Percentiles rank a stretch among this genome's conserved stretches.
phyloP scores from a whole-genome alignment of 2,797 vertebrate genomes.

The Pangasius krempfi region DNA sequence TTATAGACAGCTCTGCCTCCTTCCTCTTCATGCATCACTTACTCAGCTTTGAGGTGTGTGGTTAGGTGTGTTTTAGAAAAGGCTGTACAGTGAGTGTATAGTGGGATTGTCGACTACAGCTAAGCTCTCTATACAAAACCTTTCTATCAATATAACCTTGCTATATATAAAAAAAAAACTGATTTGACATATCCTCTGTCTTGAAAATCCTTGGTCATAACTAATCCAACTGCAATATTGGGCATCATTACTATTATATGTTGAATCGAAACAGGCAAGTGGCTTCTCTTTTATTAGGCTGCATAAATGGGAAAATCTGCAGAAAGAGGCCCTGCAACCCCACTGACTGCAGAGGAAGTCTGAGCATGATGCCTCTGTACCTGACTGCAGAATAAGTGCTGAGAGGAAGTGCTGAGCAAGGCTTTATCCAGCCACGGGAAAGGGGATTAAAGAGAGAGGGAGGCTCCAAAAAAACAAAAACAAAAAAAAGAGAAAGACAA shows the following conservation, averaged over 20 bases:
- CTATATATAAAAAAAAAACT: background rate
- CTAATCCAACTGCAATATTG: background rate
- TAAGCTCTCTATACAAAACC: background rate
- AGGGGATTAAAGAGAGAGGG: background rate
- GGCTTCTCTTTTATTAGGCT: slow-evolving; percentile 69
- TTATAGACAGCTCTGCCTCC: background rate
- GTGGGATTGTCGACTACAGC: background rate
- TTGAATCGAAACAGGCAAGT: slow-evolving; percentile 22
- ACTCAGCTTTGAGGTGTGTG: background rate
- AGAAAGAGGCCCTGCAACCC: slow-evolving; percentile 62
- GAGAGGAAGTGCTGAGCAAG: slow-evolving; percentile 75
- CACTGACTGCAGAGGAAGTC: slow-evolving; percentile 74
- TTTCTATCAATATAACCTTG: background rate
- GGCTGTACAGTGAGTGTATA: background rate
- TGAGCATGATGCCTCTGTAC: slow-evolving; percentile 63
- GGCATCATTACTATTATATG: background rate
- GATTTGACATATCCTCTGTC: background rate
- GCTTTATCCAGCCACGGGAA: slow-evolving; percentile 46
- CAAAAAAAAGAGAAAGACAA: background rate
- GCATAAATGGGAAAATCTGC: slow-evolving; percentile 60
- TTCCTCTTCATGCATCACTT: background rate
- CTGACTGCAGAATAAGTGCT: slow-evolving; percentile 67
- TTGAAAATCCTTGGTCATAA: background rate
- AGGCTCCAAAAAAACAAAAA: background rate
- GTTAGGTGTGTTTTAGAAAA: background rate